Evolutionary conservation across 2,888 invertebrate genomes (phyloP), one percentile per base, ranked within the genome.

Genomic region (Stenodera caucasica): DNA sequence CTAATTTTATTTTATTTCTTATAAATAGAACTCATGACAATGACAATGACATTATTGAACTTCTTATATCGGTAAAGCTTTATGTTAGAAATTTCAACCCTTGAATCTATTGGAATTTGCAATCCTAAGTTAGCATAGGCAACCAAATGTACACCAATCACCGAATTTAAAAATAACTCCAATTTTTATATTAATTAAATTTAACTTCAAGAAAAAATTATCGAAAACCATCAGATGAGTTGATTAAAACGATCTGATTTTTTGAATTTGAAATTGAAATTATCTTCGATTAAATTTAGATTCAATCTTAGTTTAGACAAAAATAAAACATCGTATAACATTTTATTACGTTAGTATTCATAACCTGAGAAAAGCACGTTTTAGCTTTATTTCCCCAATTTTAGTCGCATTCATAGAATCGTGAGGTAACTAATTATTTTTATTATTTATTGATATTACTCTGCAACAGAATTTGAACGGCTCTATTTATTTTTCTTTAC

Each of bases 11-110:
- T 1, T n/a, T 5, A 29, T 51, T 2, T n/a, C n/a, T n/a, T 15
- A 29, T 30, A 51, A 29, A 29, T 26, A 51, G 11, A 51, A 51
- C 15, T 51, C 14, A 12, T 15, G 49, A 45, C 49, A 49, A 21
- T 49, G 15, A 49, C 4, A 49, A 49, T 26, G 26, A 30, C 8
- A 30, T 6, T 6, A 30, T 30, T 9, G 30, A 30, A 7, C 9
- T 30, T 30, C 8, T 26, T 26, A 5, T 3, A 7, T 26, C 26
- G 26, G 4, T 26, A 3, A 26, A 26, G 26, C 26, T 26, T 6
- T 6, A 26, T 26, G 7, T 26, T 35, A 5, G 9, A 37, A 14
- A 5, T 37, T 37, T 18, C 37, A 18, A 37, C 18, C 15, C 37
- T 37, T 7, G 14, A 37, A 8, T 8, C 14, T 7, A 1, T n/a